These are phyloP conservation scores for Drosophila trapezifrons DNA, from an alignment of 1,140 invertebrate genomes.

Conservation along the genomic window DNA sequence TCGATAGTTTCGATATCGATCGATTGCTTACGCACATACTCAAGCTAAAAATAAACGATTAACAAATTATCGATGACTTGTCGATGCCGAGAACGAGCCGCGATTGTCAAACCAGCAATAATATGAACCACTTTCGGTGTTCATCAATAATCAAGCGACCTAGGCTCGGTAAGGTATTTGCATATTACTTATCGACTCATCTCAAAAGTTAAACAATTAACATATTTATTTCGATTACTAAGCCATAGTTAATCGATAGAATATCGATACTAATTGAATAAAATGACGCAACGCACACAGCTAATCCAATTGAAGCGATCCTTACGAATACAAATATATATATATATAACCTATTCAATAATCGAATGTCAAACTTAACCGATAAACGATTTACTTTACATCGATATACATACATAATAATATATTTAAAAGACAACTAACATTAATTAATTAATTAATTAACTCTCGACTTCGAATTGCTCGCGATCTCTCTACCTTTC, in stretches of 20 bases:
- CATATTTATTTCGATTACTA: constrained; percentile 18
- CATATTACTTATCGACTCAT: constrained; percentile 5
- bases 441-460: constrained; percentile 7
- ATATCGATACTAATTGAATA: constrained; percentile 20
- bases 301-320: constrained; percentile 32
- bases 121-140: constrained; percentile 10
- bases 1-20: constrained; percentile 2
- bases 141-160: constrained; percentile 23
- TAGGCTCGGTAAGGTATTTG: constrained; percentile 6
- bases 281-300: constrained; percentile 34
- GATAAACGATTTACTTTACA: constrained; percentile 39
- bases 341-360: constrained; percentile 28
- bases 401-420: constrained; percentile 23
- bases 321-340: constrained; percentile 4
- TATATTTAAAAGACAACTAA: constrained; percentile 12
- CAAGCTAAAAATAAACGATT: background rate
- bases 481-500: constrained; percentile 20
- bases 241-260: constrained; percentile 16
- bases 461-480: constrained; percentile 27
- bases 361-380: constrained; percentile 28
- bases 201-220: constrained; percentile 9
- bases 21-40: background rate
- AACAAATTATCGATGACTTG: constrained; percentile 6
- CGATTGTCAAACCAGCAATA: constrained; percentile 16
- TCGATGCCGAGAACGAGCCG: background rate